Evolutionary conservation across 2,888 invertebrate genomes (phyloP).

Genomic region (Boloria euphrosyne): DNA sequence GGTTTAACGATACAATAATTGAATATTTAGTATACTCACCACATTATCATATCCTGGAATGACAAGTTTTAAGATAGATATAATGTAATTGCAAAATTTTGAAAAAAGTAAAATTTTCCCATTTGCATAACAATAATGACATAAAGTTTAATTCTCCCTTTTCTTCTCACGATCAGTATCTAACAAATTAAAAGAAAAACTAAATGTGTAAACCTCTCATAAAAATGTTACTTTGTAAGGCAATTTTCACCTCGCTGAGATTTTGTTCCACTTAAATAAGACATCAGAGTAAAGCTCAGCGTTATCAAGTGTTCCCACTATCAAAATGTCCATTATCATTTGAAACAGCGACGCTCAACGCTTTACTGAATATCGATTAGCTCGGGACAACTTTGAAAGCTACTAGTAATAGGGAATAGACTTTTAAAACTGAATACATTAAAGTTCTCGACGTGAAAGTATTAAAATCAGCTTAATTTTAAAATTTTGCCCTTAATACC

Average conservation of each 20-base stretch:
- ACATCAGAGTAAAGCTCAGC: conserved; percentile 4
- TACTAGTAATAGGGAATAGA: conserved; percentile 20
- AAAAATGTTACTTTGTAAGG: neutral
- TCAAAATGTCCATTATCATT: conserved; percentile 36
- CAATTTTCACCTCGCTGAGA: neutral
- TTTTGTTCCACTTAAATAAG: conserved; percentile 15
- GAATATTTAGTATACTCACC: too few relatives aligned
- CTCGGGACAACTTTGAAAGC: conserved; percentile 10
- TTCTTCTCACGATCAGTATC: too few relatives aligned
- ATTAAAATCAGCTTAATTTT: neutral
- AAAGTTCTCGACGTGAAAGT: neutral
- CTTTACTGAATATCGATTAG: conserved; percentile 23
- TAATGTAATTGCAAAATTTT: too few relatives aligned
- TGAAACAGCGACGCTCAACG: conserved; percentile 27
- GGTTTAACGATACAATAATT: too few relatives aligned
- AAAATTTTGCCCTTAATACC: too few relatives aligned
- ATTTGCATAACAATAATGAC: too few relatives aligned
- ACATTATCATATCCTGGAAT: too few relatives aligned
- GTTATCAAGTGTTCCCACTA: conserved; percentile 20
- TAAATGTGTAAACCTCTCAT: too few relatives aligned
- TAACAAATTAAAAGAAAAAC: too few relatives aligned
- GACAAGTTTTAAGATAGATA: too few relatives aligned
- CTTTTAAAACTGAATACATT: conserved; percentile 16
- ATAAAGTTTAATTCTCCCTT: too few relatives aligned
- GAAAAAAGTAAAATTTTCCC: too few relatives aligned